phyloP scores from a whole-genome alignment of 2,113 vertebrate species.

The Heterochromis multidens region DNA sequence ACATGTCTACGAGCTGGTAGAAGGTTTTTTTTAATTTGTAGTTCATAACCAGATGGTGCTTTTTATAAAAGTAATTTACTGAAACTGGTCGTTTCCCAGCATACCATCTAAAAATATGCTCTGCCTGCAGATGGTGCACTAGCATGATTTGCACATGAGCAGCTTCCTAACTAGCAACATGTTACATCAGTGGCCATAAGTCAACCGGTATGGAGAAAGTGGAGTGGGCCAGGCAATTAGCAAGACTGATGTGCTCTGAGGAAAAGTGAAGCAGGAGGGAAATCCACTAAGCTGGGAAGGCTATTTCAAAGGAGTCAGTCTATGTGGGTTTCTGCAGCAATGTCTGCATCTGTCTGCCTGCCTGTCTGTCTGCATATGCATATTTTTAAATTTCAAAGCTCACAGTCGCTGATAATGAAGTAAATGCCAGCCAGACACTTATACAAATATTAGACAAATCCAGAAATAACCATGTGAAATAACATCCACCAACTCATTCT shows the following conservation, averaged over 20 bases:
- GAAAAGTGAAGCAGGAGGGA: slow-evolving; percentile 18
- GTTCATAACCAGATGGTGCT: neutral
- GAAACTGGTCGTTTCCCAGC: neutral
- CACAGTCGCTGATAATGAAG: slow-evolving; percentile 29
- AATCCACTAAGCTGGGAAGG: slow-evolving; percentile 34
- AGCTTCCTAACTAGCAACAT: neutral
- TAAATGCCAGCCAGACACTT: slow-evolving; percentile 8
- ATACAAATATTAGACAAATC: slow-evolving; percentile 39
- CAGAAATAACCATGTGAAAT: slow-evolving; percentile 7
- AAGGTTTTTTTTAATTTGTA: neutral
- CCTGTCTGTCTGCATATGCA: neutral
- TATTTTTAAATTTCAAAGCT: slow-evolving; percentile 45
- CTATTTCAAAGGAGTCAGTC: slow-evolving; percentile 16
- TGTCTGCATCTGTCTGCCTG: neutral
- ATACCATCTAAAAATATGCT: neutral
- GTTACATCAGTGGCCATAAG: slow-evolving; percentile 24
- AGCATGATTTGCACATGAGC: neutral
- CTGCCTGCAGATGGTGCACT: neutral
- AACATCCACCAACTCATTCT: neutral
- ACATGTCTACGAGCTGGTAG: neutral
- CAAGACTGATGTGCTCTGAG: slow-evolving; percentile 36
- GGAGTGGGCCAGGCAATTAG: slow-evolving; percentile 37
- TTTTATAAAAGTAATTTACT: neutral
- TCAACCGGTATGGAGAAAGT: slow-evolving; percentile 18
- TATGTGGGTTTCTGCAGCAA: neutral